These are phyloP conservation scores for Benitochromis conjunctus DNA, from an alignment of 2,113 vertebrate species.

Conservation along the genomic window DNA sequence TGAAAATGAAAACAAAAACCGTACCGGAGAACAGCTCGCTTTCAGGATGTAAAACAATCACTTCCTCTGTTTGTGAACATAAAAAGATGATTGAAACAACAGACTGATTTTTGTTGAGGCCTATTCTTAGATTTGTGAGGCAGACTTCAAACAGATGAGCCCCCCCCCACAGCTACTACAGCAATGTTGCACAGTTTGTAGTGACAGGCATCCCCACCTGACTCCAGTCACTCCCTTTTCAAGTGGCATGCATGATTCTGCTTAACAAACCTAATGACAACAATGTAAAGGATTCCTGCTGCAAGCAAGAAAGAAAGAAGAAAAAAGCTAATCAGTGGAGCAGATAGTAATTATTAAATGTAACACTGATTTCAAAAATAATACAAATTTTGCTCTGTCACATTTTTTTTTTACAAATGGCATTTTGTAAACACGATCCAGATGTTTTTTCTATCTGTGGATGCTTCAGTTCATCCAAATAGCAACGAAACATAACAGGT, in stretches of 20 bases:
- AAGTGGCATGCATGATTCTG: background rate
- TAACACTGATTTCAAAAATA: background rate
- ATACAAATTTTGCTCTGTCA: background rate
- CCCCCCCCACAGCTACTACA: no score
- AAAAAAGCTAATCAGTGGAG: background rate
- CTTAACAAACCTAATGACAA: background rate
- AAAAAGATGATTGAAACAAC: background rate
- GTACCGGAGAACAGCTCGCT: background rate
- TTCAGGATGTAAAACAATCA: constrained; percentile 27
- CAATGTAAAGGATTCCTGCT: background rate
- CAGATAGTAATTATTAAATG: background rate
- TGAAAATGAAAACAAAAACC: constrained; percentile 15
- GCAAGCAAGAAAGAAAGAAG: background rate
- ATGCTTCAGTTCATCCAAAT: background rate
- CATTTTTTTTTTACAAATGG: background rate
- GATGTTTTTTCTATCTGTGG: background rate
- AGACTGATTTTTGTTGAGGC: background rate
- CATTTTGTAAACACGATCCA: background rate
- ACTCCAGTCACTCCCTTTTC: background rate
- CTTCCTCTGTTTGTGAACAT: background rate
- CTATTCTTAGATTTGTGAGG: background rate
- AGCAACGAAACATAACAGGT: background rate
- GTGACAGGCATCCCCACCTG: rapidly evolving
- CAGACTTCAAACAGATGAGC: background rate
- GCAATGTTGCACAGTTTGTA: background rate